Conservation (phyloP, 2,888 invertebrate species). For the Agrotis exclamationis region DNA sequence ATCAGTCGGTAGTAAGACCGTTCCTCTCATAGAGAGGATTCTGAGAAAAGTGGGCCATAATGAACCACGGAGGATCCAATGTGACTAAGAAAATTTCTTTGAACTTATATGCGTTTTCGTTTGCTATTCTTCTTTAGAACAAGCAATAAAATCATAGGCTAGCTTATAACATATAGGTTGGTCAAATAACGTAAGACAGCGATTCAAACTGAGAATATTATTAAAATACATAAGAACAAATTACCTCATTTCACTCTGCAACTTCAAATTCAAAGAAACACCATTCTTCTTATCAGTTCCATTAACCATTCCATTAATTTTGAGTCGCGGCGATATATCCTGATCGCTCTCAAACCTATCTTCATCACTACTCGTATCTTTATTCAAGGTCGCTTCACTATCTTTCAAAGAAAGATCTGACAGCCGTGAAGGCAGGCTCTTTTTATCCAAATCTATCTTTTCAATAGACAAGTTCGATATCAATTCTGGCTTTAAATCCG, state of each 20-base stretch:
- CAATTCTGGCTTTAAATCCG: slow-evolving; percentile 67
- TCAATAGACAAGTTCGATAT: slow-evolving; percentile 54
- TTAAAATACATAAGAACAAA: neutral
- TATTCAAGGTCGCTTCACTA: slow-evolving; percentile 76
- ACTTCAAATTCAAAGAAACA: slow-evolving; percentile 84
- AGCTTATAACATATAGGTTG: too few species aligned
- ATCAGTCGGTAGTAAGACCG: too few species aligned
- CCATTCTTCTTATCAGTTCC: slow-evolving; percentile 82
- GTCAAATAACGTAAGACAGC: too few species aligned
- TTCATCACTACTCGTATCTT: slow-evolving; percentile 83
- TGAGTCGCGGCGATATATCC: slow-evolving; percentile 79
- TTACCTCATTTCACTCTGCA: slow-evolving; percentile 88
- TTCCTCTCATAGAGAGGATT: too few species aligned
- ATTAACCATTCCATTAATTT: slow-evolving; percentile 71
- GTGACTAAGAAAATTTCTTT: too few species aligned
- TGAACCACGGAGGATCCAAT: too few species aligned
- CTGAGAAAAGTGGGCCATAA: too few species aligned
- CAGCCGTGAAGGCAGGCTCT: slow-evolving; percentile 77
- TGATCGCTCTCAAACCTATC: slow-evolving; percentile 83
- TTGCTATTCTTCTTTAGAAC: too few species aligned
- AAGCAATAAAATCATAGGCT: too few species aligned
- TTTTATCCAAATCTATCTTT: slow-evolving; percentile 72
- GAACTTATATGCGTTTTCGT: too few species aligned
- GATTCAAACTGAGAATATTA: too few species aligned
- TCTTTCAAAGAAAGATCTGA: slow-evolving; percentile 85